phyloP scores from a whole-genome alignment of 2,888 invertebrate genomes.

The Kryphioiulus occultus region DNA sequence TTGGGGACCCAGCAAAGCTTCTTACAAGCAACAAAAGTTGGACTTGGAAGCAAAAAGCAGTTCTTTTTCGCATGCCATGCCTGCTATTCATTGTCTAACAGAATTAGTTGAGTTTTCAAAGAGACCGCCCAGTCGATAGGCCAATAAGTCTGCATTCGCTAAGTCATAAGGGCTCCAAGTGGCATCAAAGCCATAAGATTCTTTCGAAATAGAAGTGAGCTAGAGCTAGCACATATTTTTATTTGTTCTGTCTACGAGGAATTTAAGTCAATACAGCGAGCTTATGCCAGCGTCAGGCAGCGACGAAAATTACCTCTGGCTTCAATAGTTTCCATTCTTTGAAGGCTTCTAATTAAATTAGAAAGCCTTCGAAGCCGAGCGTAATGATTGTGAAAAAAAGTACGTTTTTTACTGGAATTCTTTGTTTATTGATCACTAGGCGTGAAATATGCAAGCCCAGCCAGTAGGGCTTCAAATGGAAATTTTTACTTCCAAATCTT shows the following conservation, averaged over 20 bases:
- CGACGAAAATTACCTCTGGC: background rate
- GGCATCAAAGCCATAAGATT: background rate
- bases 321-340: slow-evolving; percentile 21
- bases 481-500: background rate
- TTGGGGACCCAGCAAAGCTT: background rate
- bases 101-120: background rate
- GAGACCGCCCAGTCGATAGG: background rate
- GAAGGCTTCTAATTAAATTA: slow-evolving; percentile 25
- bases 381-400: background rate
- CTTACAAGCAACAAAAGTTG: background rate
- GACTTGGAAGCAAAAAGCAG: background rate
- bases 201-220: background rate
- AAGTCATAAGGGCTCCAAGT: background rate
- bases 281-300: background rate
- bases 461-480: too few relatives aligned
- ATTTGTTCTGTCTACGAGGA: background rate
- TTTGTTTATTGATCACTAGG: slow-evolving; percentile 14
- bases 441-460: background rate
- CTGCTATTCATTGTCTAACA: background rate
- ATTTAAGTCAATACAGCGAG: background rate
- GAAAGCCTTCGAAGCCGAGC: background rate
- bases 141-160: background rate
- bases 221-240: background rate
- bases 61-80: background rate
- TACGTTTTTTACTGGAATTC: background rate